Evolutionary conservation across 2,888 invertebrate species (phyloP).

Genomic region (Aspidiotus destructor): DNA sequence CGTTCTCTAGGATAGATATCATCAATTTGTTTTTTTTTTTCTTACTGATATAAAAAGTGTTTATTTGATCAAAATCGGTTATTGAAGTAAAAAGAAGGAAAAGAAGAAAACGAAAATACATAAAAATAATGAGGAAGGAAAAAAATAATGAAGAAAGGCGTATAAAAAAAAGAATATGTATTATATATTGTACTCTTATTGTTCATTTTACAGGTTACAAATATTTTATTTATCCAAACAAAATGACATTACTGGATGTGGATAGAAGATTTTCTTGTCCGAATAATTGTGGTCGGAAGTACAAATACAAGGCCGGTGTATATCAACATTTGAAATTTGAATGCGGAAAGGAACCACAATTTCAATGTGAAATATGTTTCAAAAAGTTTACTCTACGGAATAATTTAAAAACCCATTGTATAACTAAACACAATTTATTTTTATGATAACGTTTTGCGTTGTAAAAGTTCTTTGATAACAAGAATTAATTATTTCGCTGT

Average conservation of each 20-base stretch:
- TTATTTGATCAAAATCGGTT: too few species aligned
- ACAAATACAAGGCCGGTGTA: constrained; percentile 38
- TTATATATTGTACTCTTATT: not conserved
- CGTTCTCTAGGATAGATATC: not conserved
- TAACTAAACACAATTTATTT: not conserved
- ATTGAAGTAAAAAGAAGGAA: not conserved
- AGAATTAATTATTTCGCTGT: too few species aligned
- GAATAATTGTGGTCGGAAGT: constrained; percentile 36
- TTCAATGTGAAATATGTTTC: constrained; percentile 50
- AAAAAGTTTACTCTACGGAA: constrained; percentile 42
- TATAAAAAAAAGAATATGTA: not conserved
- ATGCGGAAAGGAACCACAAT: constrained; percentile 53
- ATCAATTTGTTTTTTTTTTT: not conserved
- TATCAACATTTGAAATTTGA: constrained; percentile 41
- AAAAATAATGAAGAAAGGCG: not conserved
- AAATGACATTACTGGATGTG: not conserved
- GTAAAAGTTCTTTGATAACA: too few species aligned
- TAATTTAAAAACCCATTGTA: constrained; percentile 45
- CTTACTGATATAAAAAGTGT: not conserved
- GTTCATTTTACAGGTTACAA: not conserved
- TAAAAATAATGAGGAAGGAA: not conserved
- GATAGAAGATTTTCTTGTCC: constrained; percentile 15
- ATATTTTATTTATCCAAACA: not conserved
- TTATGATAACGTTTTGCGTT: too few species aligned
- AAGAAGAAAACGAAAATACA: not conserved